These are phyloP conservation scores for Ctena decussata DNA, from an alignment of 2,888 invertebrate species.

Conservation along the genomic window DNA sequence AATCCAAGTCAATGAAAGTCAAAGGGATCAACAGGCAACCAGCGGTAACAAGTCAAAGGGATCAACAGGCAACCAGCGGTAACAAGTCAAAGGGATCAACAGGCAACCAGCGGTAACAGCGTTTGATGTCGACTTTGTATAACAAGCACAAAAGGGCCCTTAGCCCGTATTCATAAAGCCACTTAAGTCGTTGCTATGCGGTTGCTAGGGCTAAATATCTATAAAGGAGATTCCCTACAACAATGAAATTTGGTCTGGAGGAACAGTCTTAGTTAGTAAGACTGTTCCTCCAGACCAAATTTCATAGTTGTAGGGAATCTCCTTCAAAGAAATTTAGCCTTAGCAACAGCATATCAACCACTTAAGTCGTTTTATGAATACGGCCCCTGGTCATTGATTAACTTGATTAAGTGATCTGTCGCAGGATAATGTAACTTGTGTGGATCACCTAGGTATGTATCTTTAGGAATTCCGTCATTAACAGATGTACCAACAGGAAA, in stretches of 20 bases:
- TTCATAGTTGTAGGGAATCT: too few species aligned
- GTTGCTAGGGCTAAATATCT: too few species aligned
- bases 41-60: conserved; percentile 2
- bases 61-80: conserved; percentile 9
- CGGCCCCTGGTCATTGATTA: neutral
- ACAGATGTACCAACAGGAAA: conserved; percentile 13
- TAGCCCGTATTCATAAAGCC: too few species aligned
- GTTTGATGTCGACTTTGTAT: neutral
- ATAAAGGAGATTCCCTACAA: too few species aligned
- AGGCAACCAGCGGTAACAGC: conserved; percentile 1
- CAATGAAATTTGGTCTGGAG: too few species aligned
- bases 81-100: conserved; percentile 10
- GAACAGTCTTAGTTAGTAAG: too few species aligned
- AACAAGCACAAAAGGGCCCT: neutral
- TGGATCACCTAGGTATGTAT: neutral
- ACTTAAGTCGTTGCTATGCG: too few species aligned
- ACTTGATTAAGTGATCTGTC: neutral
- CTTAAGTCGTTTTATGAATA: too few species aligned
- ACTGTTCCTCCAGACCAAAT: too few species aligned
- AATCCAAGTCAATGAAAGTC: conserved; percentile 3
- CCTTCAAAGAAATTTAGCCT: too few species aligned
- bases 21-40: conserved; percentile 8
- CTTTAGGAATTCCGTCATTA: neutral
- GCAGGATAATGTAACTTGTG: neutral
- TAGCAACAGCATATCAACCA: too few species aligned